Conservation (phyloP, 2,113 vertebrate species). For the Maccullochella peelii region DNA sequence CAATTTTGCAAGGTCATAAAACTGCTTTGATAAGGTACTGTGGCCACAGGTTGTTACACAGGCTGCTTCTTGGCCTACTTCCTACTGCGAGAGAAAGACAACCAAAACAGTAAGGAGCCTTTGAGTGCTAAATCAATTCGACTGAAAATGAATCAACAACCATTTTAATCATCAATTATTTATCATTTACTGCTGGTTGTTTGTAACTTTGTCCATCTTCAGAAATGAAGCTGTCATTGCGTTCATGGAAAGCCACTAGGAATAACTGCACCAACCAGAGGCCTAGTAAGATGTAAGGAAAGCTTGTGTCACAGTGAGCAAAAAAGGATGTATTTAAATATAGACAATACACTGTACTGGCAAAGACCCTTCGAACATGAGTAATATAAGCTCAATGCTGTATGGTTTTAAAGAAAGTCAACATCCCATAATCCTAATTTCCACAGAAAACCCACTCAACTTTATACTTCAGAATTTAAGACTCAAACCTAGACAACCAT, state of each 20-base stretch:
- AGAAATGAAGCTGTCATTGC: background rate
- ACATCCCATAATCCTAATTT: background rate
- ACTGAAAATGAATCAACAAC: background rate
- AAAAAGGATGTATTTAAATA: background rate
- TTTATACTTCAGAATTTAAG: background rate
- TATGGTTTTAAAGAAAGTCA: background rate
- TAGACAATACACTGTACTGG: background rate
- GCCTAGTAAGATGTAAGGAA: background rate
- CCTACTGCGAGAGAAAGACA: conserved; percentile 6
- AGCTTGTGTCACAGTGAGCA: background rate
- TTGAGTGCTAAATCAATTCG: background rate
- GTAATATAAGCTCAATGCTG: background rate
- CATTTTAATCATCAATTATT: background rate
- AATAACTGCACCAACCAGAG: background rate
- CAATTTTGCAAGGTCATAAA: conserved; percentile 71
- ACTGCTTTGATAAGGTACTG: conserved; percentile 40
- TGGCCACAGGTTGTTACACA: conserved; percentile 56
- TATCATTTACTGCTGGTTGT: background rate
- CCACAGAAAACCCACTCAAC: background rate
- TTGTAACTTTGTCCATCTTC: no score
- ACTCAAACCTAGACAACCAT: background rate
- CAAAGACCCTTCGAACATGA: background rate
- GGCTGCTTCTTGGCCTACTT: conserved; percentile 28
- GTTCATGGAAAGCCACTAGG: background rate
- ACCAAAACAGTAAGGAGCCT: background rate